Percentiles rank a stretch among this genome's conserved stretches.
These are phyloP conservation scores for Myodes glareolus DNA, from an alignment of 2,113 vertebrate genomes.

Conservation along the genomic window DNA sequence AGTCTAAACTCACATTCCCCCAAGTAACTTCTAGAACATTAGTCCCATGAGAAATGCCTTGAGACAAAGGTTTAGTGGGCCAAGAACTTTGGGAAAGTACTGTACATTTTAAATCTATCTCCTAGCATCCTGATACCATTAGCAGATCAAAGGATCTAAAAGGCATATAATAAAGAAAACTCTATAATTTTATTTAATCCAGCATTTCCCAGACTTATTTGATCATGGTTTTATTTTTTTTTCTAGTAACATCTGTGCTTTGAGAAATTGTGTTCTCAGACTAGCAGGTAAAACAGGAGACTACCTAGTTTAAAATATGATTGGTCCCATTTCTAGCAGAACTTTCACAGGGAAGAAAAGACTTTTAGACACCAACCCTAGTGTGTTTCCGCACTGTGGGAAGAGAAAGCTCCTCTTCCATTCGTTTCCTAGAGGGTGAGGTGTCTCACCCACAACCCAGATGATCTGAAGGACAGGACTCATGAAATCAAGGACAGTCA, in stretches of 20 bases:
- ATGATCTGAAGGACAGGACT: background rate
- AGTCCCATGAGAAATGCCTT: conserved; percentile 64
- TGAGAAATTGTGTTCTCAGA: conserved; percentile 63
- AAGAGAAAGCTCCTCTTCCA: background rate
- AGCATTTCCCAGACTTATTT: conserved; percentile 68
- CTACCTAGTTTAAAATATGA: conserved; percentile 58
- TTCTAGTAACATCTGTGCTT: conserved; percentile 66
- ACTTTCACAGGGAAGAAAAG: background rate
- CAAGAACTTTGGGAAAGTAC: conserved; percentile 61
- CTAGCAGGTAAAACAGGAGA: conserved; percentile 54
- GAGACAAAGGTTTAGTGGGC: conserved; percentile 43
- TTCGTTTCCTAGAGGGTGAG: background rate
- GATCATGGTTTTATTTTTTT: conserved; percentile 46
- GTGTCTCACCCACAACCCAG: background rate
- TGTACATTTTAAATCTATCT: conserved; percentile 43
- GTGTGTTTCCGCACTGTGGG: background rate
- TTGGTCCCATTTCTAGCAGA: background rate
- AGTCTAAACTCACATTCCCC: conserved; percentile 69
- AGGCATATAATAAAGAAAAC: conserved; percentile 58
- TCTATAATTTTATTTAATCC: conserved; percentile 69
- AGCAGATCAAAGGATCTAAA: conserved; percentile 70
- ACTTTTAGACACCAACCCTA: conserved; percentile 4
- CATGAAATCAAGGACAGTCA: background rate
- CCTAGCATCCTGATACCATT: conserved; percentile 51
- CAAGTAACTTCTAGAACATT: conserved; percentile 71